Evolutionary conservation across 2,888 invertebrate genomes (phyloP).

Genomic region (Leucozona laternaria): DNA sequence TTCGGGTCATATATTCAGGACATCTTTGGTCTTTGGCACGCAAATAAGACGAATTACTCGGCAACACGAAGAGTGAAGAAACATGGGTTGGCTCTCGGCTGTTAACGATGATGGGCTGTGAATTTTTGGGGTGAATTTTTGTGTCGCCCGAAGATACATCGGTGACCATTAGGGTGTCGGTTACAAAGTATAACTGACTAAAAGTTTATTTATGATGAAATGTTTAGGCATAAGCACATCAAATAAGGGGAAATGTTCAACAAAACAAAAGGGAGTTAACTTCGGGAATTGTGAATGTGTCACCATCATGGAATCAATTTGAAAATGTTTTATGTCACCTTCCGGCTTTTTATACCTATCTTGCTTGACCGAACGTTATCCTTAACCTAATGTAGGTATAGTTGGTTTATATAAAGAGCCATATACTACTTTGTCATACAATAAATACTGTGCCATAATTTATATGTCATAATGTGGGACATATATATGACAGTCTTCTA

Average conservation of each 20-base stretch:
- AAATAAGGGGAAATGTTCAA: background rate
- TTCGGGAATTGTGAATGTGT: background rate
- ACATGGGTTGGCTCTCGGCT: conserved; percentile 27
- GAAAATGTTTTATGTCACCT: conserved; percentile 18
- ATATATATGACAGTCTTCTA: no score
- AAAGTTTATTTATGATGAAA: conserved; percentile 26
- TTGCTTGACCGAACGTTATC: background rate
- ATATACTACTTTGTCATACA: no score
- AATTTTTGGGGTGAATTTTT: conserved; percentile 35
- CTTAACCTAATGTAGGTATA: no score
- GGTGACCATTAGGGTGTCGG: conserved; percentile 56
- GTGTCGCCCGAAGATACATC: conserved; percentile 45
- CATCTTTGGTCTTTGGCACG: conserved; percentile 68
- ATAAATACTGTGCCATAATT: no score
- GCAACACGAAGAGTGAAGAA: conserved; percentile 58
- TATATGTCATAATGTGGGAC: no score
- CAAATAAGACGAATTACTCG: conserved; percentile 74
- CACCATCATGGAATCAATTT: conserved; percentile 24
- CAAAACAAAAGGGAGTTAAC: background rate
- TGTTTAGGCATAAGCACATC: background rate
- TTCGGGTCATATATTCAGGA: conserved; percentile 63
- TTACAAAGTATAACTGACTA: conserved; percentile 26
- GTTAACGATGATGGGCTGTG: conserved; percentile 30
- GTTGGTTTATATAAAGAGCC: no score
- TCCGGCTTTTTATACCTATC: background rate